A percentile compares a stretch with the other conserved stretches of the same genome.
These are phyloP conservation scores for Venusia cambrica DNA, from an alignment of 2,888 invertebrate genomes.

Conservation along the genomic window DNA sequence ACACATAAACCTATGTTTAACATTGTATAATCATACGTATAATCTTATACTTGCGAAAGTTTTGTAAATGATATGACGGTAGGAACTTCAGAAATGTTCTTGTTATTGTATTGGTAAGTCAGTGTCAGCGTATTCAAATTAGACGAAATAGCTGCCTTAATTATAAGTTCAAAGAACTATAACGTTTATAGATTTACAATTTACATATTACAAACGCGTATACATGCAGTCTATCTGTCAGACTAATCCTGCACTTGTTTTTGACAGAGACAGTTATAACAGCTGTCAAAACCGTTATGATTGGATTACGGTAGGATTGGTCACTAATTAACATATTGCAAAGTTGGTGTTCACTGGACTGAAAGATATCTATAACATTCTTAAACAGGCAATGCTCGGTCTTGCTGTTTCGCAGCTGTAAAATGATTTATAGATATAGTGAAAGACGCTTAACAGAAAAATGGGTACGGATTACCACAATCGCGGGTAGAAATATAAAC, in stretches of 20 bases:
- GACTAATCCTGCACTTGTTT: slow-evolving; percentile 25
- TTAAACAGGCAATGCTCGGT: no score
- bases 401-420: no score
- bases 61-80: no score
- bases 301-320: slow-evolving; percentile 9
- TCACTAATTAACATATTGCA: slow-evolving; percentile 17
- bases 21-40: no score
- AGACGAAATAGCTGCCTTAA: slow-evolving; percentile 7
- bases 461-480: no score
- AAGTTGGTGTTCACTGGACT: slow-evolving; percentile 1
- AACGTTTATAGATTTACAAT: slow-evolving; percentile 19
- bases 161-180: slow-evolving; percentile 27
- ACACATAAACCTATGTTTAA: no score
- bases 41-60: no score
- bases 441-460: no score
- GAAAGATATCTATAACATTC: not conserved
- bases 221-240: slow-evolving; percentile 19
- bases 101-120: not conserved
- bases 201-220: slow-evolving; percentile 18
- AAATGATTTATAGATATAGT: no score
- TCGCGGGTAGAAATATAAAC: no score
- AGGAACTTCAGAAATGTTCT: no score
- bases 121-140: slow-evolving; percentile 14
- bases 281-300: slow-evolving; percentile 36
- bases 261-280: slow-evolving; percentile 36